Conservation (phyloP, 2,888 invertebrate species). For the Tethea ocularis region DNA sequence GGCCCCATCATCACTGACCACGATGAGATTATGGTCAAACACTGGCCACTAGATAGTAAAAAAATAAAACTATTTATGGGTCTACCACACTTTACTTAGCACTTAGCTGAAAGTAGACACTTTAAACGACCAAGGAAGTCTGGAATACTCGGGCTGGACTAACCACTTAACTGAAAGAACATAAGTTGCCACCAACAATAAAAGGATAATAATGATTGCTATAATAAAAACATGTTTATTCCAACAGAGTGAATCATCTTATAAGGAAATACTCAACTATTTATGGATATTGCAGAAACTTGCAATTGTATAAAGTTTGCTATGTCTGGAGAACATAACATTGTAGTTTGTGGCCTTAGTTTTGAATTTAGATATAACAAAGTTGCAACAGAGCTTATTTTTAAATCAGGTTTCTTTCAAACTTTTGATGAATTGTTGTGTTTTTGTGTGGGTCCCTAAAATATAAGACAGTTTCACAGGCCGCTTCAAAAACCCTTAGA, state of each 20-base stretch:
- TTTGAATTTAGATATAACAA: neutral
- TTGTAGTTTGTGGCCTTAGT: neutral
- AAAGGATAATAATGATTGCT: neutral
- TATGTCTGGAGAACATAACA: neutral
- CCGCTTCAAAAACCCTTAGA: no score
- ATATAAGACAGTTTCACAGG: no score
- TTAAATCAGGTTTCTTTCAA: no score
- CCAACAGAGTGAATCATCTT: neutral
- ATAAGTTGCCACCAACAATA: slow-evolving; percentile 4
- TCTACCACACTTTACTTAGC: no score
- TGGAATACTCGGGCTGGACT: neutral
- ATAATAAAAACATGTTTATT: slow-evolving; percentile 1
- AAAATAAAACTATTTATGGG: no score
- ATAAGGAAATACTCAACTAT: slow-evolving; percentile 7
- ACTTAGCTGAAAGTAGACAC: neutral
- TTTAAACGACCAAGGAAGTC: neutral
- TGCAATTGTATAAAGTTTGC: slow-evolving; percentile 7
- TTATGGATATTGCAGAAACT: neutral
- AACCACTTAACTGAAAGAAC: slow-evolving; percentile 1
- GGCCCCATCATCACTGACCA: no score
- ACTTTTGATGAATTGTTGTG: no score
- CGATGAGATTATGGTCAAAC: no score
- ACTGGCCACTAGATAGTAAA: no score
- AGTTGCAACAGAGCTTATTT: neutral
- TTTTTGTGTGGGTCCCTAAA: no score